Evolutionary conservation across 2,888 invertebrate species (phyloP).

Genomic region (Scaptomyza polygonia): DNA sequence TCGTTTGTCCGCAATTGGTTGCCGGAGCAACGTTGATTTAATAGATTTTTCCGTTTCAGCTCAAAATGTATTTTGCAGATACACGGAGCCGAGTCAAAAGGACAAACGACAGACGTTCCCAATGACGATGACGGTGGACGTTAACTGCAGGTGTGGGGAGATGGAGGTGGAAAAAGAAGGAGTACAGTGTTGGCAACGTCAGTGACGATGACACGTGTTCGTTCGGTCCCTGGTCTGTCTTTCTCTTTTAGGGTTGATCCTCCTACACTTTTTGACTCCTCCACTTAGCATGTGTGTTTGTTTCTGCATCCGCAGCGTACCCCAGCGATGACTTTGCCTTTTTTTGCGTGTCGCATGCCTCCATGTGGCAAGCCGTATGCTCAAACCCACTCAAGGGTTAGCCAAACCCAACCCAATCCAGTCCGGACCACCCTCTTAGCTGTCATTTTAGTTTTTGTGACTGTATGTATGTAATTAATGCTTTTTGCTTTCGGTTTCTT

Average conservation of each 20-base stretch:
- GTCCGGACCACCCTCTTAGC: slow-evolving; percentile 5
- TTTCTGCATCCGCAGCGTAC: slow-evolving; percentile 30
- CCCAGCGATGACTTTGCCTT: slow-evolving; percentile 40
- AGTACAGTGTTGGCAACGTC: background rate
- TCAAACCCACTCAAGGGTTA: slow-evolving; percentile 22
- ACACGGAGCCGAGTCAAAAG: slow-evolving; percentile 35
- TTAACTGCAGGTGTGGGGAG: background rate
- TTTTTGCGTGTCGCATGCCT: slow-evolving; percentile 50
- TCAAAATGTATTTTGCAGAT: slow-evolving; percentile 78
- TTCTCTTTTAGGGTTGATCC: slow-evolving; percentile 17
- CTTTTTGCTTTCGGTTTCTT: slow-evolving; percentile 49
- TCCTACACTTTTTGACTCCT: background rate
- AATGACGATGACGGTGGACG: slow-evolving; percentile 33
- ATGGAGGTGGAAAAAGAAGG: background rate
- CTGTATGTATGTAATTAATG: slow-evolving; percentile 50
- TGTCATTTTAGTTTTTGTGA: slow-evolving; percentile 26
- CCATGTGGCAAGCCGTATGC: background rate
- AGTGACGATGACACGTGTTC: slow-evolving; percentile 42
- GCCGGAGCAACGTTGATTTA: slow-evolving; percentile 84
- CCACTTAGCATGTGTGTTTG: background rate
- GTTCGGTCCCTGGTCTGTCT: background rate
- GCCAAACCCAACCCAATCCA: slow-evolving; percentile 1
- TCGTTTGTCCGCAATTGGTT: slow-evolving; percentile 84
- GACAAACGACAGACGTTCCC: slow-evolving; percentile 3
- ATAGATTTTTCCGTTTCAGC: slow-evolving; percentile 83